Evolutionary conservation across 2,113 vertebrate genomes (phyloP).

Genomic region (Ameiurus melas): DNA sequence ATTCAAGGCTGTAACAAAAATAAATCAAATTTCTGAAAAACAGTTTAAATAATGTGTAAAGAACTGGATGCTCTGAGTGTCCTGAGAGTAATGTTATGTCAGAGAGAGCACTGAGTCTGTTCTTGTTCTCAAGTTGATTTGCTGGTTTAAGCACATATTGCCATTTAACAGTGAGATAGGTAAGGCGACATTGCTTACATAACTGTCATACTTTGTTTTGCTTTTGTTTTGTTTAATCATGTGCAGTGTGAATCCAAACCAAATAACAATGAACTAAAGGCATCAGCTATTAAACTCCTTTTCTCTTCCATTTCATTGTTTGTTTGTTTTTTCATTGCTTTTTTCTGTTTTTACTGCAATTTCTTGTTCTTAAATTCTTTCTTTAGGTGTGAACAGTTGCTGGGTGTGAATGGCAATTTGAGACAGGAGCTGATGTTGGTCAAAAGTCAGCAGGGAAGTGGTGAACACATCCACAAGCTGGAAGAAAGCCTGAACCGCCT

Average conservation of each 20-base stretch:
- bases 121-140: neutral
- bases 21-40: neutral
- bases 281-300: neutral
- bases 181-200: neutral
- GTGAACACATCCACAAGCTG: slow-evolving; percentile 70
- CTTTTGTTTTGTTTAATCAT: neutral
- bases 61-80: too few species aligned
- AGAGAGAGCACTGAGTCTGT: neutral
- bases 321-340: neutral
- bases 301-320: neutral
- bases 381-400: slow-evolving; percentile 85
- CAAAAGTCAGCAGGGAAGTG: slow-evolving; percentile 63
- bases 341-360: neutral
- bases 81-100: neutral
- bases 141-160: too few species aligned
- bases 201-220: neutral
- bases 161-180: too few species aligned
- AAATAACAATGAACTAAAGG: neutral
- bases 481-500: slow-evolving; percentile 73
- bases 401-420: slow-evolving; percentile 83
- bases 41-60: too few species aligned
- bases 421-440: slow-evolving; percentile 79
- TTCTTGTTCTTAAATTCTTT: neutral
- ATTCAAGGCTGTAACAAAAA: too few species aligned
- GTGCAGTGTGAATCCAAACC: neutral